Evolutionary conservation across 2,888 invertebrate species (phyloP).

Genomic region (Chelonus formosanus): DNA sequence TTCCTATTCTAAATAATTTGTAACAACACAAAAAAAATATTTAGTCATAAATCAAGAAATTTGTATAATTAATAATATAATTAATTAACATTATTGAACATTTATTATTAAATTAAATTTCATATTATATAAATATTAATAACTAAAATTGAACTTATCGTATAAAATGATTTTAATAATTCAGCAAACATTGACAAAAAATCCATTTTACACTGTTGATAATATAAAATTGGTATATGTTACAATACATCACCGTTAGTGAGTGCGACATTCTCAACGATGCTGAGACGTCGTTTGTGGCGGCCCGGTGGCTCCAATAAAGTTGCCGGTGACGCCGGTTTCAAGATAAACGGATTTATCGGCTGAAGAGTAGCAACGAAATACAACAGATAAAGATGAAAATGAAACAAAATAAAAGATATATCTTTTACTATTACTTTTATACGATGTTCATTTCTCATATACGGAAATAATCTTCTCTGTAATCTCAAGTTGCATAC

Average conservation of each 20-base stretch:
- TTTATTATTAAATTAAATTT: too few species aligned
- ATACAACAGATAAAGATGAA: constrained; percentile 1
- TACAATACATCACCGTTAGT: constrained; percentile 34
- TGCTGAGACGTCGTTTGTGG: constrained; percentile 22
- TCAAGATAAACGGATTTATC: constrained; percentile 42
- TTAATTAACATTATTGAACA: too few species aligned
- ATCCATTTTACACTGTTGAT: constrained; percentile 15
- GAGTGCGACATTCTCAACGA: constrained; percentile 37
- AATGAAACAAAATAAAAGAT: constrained; percentile 23
- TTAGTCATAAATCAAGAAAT: too few species aligned
- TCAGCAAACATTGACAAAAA: background rate
- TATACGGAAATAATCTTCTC: constrained; percentile 40
- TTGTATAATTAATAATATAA: too few species aligned
- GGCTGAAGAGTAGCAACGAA: constrained; percentile 30
- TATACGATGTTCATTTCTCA: constrained; percentile 16
- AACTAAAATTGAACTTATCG: too few species aligned
- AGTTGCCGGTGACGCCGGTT: constrained; percentile 31
- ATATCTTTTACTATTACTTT: constrained; percentile 28
- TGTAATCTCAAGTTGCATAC: constrained; percentile 38
- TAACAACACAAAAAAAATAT: too few species aligned
- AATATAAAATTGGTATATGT: constrained; percentile 31
- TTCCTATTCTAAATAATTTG: too few species aligned
- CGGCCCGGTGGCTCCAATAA: constrained; percentile 14
- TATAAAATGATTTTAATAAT: too few species aligned
- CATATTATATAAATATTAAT: too few species aligned